Conservation (phyloP, 1,140 invertebrate species). For the Listronotus bonariensis region DNA sequence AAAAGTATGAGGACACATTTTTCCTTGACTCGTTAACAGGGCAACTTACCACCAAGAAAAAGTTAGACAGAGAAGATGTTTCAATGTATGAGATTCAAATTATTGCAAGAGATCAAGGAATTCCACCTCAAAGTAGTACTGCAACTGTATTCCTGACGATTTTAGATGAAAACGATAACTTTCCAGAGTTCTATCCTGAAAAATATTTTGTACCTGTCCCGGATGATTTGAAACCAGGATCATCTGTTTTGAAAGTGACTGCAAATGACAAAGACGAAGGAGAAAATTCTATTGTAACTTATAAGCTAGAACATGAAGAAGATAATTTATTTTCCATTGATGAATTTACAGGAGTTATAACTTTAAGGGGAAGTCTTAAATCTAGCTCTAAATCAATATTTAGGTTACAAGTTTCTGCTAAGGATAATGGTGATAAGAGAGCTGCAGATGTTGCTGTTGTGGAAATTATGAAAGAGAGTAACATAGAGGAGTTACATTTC, state of each 20-base stretch:
- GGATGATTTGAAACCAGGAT: constrained; percentile 68
- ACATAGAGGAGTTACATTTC: constrained; percentile 73
- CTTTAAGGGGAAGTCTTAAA: constrained; percentile 66
- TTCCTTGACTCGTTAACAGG: constrained; percentile 82
- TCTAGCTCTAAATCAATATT: constrained; percentile 70
- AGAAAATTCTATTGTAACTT: constrained; percentile 80
- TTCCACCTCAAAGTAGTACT: constrained; percentile 82
- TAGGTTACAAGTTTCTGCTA: constrained; percentile 74
- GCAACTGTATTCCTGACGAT: constrained; percentile 82
- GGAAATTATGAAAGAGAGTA: constrained; percentile 75
- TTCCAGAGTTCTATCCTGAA: constrained; percentile 84
- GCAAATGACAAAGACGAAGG: constrained; percentile 82
- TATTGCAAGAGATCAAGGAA: constrained; percentile 90
- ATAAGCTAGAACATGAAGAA: constrained; percentile 75
- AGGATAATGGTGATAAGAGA: constrained; percentile 74
- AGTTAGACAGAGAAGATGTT: constrained; percentile 82
- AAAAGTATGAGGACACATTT: constrained; percentile 82
- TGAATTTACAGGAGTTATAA: constrained; percentile 73
- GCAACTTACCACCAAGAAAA: constrained; percentile 76
- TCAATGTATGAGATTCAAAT: constrained; percentile 80
- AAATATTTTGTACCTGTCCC: constrained; percentile 75
- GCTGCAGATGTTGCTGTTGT: constrained; percentile 77
- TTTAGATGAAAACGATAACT: constrained; percentile 89
- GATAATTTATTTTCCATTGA: constrained; percentile 80
- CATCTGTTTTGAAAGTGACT: constrained; percentile 70